phyloP scores from a whole-genome alignment of 2,888 invertebrate genomes.

The Thecophora atra region DNA sequence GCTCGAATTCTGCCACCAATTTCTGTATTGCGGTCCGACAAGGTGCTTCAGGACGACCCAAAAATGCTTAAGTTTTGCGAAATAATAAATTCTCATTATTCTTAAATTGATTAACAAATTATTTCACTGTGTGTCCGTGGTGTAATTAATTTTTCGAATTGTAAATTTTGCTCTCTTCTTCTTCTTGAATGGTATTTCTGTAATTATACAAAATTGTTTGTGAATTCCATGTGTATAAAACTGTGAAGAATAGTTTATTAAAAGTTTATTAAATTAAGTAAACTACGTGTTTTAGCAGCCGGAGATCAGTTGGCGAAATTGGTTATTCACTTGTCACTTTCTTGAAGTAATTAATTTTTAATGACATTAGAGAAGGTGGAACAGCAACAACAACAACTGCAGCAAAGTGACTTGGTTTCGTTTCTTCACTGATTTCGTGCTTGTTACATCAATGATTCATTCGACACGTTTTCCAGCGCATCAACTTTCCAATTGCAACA shows the following conservation, averaged over 20 bases:
- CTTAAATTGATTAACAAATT: too few relatives aligned
- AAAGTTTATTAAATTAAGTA: neutral
- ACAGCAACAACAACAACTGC: neutral
- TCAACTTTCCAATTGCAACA: neutral
- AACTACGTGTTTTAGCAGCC: too few relatives aligned
- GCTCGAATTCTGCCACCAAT: constrained; percentile 18
- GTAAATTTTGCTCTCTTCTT: too few relatives aligned
- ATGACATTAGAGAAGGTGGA: neutral
- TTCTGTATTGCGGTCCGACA: too few relatives aligned
- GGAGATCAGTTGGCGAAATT: neutral
- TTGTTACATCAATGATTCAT: neutral
- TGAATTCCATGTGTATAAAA: neutral
- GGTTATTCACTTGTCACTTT: neutral
- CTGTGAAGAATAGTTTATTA: neutral
- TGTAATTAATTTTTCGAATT: too few relatives aligned
- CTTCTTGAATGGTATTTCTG: too few relatives aligned
- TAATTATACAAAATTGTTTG: neutral
- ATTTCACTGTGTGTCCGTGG: too few relatives aligned
- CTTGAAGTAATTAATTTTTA: neutral
- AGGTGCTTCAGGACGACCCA: too few relatives aligned
- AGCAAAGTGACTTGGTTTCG: neutral
- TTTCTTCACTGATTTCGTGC: neutral
- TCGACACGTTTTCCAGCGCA: neutral
- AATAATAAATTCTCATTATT: too few relatives aligned
- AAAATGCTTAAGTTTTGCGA: too few relatives aligned